These are phyloP conservation scores for Artemia sp. DNA, from an alignment of 2,888 invertebrate species.

Conservation along the genomic window DNA sequence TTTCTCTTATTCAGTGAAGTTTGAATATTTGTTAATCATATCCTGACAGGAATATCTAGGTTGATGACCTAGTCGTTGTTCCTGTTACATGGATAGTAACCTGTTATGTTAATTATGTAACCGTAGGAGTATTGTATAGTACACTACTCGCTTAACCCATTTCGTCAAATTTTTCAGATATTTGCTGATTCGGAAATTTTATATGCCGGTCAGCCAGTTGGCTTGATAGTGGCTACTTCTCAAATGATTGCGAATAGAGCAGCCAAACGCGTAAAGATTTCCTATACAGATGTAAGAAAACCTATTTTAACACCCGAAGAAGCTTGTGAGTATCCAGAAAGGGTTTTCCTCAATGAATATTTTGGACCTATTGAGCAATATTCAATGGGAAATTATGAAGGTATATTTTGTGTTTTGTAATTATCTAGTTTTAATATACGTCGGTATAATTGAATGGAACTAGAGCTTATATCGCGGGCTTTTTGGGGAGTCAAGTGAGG, in stretches of 20 bases:
- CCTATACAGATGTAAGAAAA: slow-evolving; percentile 30
- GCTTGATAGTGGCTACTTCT: slow-evolving; percentile 31
- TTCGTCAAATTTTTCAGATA: slow-evolving; percentile 27
- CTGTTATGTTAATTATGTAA: neutral
- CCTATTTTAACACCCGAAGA: slow-evolving; percentile 31
- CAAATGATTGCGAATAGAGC: slow-evolving; percentile 29
- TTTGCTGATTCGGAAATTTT: slow-evolving; percentile 29
- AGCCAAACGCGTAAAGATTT: slow-evolving; percentile 30
- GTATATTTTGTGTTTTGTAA: neutral
- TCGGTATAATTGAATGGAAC: too few relatives aligned
- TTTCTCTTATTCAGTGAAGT: too few relatives aligned
- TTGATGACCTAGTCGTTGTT: too few relatives aligned
- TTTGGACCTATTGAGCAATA: slow-evolving; percentile 18
- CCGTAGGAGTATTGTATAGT: neutral
- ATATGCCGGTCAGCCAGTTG: slow-evolving; percentile 33
- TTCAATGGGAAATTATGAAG: slow-evolving; percentile 18
- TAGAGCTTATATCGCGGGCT: too few relatives aligned
- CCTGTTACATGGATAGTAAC: too few relatives aligned
- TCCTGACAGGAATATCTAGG: too few relatives aligned
- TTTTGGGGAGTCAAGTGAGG: too few relatives aligned
- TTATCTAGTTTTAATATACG: too few relatives aligned
- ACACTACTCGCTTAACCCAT: neutral
- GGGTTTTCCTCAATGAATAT: slow-evolving; percentile 14
- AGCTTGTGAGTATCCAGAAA: slow-evolving; percentile 27
- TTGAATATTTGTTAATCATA: too few relatives aligned